Conservation (phyloP, 1,140 invertebrate species). For the Procambarus clarkii region DNA sequence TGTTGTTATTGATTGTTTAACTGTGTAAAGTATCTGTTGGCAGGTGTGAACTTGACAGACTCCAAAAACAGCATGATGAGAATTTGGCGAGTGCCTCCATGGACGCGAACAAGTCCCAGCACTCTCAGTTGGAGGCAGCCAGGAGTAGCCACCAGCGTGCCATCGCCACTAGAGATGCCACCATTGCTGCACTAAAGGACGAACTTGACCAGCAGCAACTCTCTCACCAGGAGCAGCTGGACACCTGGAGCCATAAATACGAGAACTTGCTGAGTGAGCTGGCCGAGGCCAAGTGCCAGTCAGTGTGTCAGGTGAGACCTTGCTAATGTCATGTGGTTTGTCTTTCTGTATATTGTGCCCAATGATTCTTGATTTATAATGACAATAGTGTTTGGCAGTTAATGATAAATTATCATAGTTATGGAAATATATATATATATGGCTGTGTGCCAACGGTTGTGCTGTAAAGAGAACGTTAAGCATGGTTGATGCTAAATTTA, state of each 20-base stretch:
- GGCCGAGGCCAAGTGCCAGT: conserved; percentile 1
- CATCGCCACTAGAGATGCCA: conserved; percentile 52
- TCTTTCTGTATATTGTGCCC: neutral
- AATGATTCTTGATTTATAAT: neutral
- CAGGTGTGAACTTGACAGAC: conserved; percentile 62
- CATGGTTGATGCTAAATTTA: conserved; percentile 58
- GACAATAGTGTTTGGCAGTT: neutral
- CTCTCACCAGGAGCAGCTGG: conserved; percentile 27
- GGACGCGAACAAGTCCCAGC: conserved; percentile 33
- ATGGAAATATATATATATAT: conserved; percentile 5
- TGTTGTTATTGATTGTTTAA: neutral
- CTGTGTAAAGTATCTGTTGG: neutral
- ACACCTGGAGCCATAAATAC: conserved; percentile 31
- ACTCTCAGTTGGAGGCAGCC: conserved; percentile 29
- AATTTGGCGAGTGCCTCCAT: conserved; percentile 39
- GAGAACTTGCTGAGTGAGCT: conserved; percentile 25
- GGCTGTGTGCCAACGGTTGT: conserved; percentile 23
- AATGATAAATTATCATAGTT: neutral
- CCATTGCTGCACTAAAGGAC: conserved; percentile 62
- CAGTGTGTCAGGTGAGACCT: conserved; percentile 49
- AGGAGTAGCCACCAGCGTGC: conserved; percentile 27
- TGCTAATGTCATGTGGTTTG: neutral
- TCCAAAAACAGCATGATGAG: conserved; percentile 60
- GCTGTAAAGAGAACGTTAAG: conserved; percentile 38
- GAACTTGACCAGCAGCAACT: conserved; percentile 28